These are phyloP conservation scores for Drosophila hamatofila DNA, from an alignment of 2,888 invertebrate species.

Conservation along the genomic window DNA sequence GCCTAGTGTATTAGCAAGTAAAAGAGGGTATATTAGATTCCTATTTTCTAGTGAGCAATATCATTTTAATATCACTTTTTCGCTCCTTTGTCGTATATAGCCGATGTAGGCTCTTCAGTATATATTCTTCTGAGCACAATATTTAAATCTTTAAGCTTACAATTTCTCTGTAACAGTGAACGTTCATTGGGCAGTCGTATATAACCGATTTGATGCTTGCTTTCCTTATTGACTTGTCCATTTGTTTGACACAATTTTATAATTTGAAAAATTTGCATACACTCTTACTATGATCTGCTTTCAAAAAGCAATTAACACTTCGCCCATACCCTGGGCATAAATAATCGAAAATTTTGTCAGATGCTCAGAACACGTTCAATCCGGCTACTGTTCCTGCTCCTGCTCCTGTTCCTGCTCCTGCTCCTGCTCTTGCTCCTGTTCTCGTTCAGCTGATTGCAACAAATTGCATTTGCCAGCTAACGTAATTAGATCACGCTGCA, in stretches of 20 bases:
- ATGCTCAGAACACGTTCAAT: conserved; percentile 22
- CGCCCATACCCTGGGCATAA: conserved; percentile 15
- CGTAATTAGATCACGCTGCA: conserved; percentile 68
- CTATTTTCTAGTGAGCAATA: too few relatives aligned
- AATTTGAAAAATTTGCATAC: conserved; percentile 18
- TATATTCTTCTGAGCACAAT: not conserved
- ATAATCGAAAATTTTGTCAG: conserved; percentile 43
- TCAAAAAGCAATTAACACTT: conserved; percentile 47
- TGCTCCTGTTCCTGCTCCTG: not conserved
- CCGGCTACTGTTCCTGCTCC: not conserved
- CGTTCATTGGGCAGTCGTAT: not conserved
- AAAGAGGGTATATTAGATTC: too few relatives aligned
- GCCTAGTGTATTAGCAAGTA: too few relatives aligned
- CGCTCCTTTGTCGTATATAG: too few relatives aligned
- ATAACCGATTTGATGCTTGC: not conserved
- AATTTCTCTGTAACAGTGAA: not conserved
- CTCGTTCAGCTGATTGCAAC: conserved; percentile 55
- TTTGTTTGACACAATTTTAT: not conserved
- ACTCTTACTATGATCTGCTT: not conserved
- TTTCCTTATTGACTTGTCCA: not conserved
- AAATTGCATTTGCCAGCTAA: conserved; percentile 69
- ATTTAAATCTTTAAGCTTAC: not conserved
- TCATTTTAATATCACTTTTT: too few relatives aligned
- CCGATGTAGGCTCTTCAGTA: not conserved
- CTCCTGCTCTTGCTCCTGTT: not conserved